Conservation (phyloP, 2,113 vertebrate genomes). For the Grammomys surdaster region DNA sequence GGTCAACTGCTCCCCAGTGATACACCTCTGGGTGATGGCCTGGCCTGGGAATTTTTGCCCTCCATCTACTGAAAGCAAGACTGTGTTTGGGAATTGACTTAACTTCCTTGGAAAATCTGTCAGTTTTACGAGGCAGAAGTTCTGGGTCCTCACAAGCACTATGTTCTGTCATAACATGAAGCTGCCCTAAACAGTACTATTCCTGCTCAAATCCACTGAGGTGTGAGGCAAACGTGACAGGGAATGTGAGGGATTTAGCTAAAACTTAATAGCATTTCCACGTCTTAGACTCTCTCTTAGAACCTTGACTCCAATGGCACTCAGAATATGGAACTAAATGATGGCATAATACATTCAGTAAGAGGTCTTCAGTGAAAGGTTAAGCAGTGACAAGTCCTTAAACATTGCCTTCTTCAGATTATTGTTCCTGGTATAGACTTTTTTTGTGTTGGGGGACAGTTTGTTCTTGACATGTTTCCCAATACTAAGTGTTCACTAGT, state of each 20-base stretch:
- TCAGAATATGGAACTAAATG: constrained; percentile 54
- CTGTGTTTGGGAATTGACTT: neutral
- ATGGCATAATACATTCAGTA: neutral
- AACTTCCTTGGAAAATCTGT: neutral
- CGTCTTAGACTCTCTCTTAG: constrained; percentile 10
- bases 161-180: neutral
- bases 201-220: neutral
- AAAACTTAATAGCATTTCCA: neutral
- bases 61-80: neutral
- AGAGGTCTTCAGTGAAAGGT: neutral
- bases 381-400: constrained; percentile 18
- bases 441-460: neutral
- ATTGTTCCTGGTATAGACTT: neutral
- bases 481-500: neutral
- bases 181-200: neutral
- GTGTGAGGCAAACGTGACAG: neutral
- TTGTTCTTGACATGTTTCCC: neutral
- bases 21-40: neutral
- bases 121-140: neutral
- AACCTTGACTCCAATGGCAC: constrained; percentile 45
- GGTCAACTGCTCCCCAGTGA: neutral
- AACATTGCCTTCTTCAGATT: neutral
- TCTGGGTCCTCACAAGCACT: neutral
- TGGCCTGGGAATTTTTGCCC: neutral
- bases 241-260: neutral